Percentiles rank a stretch among this genome's conserved stretches.
phyloP scores from a whole-genome alignment of 1,140 invertebrate genomes.

The Hyles euphorbiae region DNA sequence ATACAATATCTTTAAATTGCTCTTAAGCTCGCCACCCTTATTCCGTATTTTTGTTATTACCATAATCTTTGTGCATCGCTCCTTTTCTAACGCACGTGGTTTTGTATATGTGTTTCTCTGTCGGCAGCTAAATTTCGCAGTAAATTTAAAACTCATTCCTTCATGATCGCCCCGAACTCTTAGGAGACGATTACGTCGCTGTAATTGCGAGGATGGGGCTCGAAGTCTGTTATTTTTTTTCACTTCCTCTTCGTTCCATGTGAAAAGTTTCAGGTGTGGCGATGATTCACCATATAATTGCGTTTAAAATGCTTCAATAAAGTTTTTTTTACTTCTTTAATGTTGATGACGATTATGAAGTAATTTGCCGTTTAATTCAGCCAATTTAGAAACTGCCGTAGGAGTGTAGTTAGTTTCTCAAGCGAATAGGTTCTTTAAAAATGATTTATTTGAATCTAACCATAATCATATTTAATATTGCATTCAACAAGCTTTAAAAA shows the following conservation, averaged over 20 bases:
- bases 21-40: conserved; percentile 67
- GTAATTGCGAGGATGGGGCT: conserved; percentile 39
- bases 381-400: no score
- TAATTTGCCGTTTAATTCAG: no score
- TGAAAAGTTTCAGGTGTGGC: conserved; percentile 33
- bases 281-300: background rate
- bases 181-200: conserved; percentile 47
- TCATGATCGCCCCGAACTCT: conserved; percentile 55
- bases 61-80: conserved; percentile 59
- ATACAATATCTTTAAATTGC: conserved; percentile 73
- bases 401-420: no score
- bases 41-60: conserved; percentile 69
- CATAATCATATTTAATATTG: no score
- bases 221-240: background rate
- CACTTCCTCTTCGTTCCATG: conserved; percentile 16
- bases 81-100: conserved; percentile 18
- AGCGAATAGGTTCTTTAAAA: no score
- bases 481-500: no score
- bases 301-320: background rate
- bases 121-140: conserved; percentile 34
- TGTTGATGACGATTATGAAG: no score
- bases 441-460: no score
- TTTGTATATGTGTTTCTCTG: conserved; percentile 15
- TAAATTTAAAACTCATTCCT: conserved; percentile 60
- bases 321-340: background rate